Percentiles rank a stretch among this genome's conserved stretches.
Conservation (phyloP, 2,797 vertebrate genomes). For the Platyrinchus mystaceus region DNA sequence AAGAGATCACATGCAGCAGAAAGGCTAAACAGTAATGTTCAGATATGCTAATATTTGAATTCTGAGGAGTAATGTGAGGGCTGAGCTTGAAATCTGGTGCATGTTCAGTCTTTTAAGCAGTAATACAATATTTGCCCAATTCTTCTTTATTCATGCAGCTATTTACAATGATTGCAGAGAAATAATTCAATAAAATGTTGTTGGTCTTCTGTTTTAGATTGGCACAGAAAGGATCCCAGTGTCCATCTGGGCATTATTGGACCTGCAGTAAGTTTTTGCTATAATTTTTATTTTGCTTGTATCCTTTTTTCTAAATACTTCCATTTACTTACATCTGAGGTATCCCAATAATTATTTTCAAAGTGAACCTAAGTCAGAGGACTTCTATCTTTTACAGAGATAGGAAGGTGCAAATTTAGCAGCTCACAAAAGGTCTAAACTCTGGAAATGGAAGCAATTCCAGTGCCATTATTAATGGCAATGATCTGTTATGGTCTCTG, state of each 20-base stretch:
- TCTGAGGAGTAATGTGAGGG: background rate
- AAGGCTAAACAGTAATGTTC: background rate
- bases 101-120: background rate
- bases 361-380: background rate
- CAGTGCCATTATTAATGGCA: background rate
- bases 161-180: background rate
- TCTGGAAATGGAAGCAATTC: background rate
- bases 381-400: background rate
- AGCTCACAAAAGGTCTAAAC: background rate
- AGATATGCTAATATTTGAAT: background rate
- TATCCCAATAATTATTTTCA: background rate
- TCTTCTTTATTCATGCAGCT: background rate
- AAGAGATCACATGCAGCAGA: background rate
- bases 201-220: conserved; percentile 78
- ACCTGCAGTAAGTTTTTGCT: conserved; percentile 81
- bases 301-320: background rate
- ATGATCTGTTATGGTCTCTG: background rate
- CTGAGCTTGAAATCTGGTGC: background rate
- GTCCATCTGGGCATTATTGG: conserved; percentile 89
- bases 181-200: background rate
- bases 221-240: conserved; percentile 83
- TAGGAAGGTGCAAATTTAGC: background rate
- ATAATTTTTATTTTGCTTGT: background rate
- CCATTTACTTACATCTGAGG: background rate
- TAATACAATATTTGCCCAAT: background rate